Evolutionary conservation across 2,888 invertebrate genomes (phyloP).

Genomic region (Bunonema sp.): DNA sequence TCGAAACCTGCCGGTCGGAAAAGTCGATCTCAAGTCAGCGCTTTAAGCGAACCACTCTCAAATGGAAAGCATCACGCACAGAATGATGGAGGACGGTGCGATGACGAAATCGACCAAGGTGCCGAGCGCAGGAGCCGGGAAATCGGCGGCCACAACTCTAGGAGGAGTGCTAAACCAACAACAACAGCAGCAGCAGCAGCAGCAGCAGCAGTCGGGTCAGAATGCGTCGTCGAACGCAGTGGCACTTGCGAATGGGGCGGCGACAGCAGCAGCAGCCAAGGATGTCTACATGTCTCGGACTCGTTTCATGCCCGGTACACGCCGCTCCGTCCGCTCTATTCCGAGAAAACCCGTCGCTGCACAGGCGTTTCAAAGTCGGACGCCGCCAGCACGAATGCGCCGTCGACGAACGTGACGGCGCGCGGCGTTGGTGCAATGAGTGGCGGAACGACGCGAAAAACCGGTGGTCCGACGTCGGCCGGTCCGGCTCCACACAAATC

Average conservation of each 20-base stretch:
- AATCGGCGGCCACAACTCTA: not conserved
- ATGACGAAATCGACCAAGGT: too few relatives aligned
- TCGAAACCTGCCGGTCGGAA: slow-evolving; percentile 27
- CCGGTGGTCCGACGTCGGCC: slow-evolving; percentile 14
- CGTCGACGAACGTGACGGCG: slow-evolving; percentile 14
- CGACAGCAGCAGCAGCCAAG: slow-evolving; percentile 51
- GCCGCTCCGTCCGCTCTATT: too few relatives aligned
- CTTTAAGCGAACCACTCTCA: not conserved
- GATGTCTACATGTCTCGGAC: slow-evolving; percentile 65
- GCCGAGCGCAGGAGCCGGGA: too few relatives aligned
- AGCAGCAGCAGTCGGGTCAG: not conserved
- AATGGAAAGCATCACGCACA: slow-evolving; percentile 5
- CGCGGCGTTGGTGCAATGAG: not conserved
- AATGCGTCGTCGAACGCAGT: too few relatives aligned
- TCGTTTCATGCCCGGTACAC: slow-evolving; percentile 64
- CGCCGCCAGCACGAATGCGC: too few relatives aligned
- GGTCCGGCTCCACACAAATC: too few relatives aligned
- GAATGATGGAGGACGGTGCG: too few relatives aligned
- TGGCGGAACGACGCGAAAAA: slow-evolving; percentile 7
- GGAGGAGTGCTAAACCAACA: slow-evolving; percentile 1
- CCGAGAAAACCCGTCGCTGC: too few relatives aligned
- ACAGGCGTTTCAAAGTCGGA: too few relatives aligned
- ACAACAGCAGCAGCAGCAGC: slow-evolving; percentile 3
- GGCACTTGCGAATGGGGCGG: slow-evolving; percentile 8
- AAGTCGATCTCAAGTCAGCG: slow-evolving; percentile 14